Conservation (phyloP, 1,140 invertebrate species). For the Macrobrachium nipponense region DNA sequence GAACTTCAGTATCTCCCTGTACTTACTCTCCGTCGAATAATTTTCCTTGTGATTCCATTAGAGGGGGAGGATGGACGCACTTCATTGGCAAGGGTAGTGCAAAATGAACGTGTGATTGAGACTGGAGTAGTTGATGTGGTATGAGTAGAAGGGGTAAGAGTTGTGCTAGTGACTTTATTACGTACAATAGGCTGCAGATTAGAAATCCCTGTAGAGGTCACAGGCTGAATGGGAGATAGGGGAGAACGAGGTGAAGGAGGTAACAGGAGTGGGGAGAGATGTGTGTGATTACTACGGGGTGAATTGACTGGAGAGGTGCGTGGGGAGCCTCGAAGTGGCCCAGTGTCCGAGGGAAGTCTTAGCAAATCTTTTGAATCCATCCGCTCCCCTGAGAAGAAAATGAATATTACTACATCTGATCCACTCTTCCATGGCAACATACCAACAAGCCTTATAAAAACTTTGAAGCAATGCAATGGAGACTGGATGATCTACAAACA, state of each 20-base stretch:
- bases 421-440: too few relatives aligned
- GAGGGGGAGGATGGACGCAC: conserved; percentile 24
- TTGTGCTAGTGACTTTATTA: too few relatives aligned
- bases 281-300: conserved; percentile 46
- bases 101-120: conserved; percentile 40
- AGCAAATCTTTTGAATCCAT: conserved; percentile 45
- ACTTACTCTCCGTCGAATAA: conserved; percentile 46
- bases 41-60: neutral
- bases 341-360: conserved; percentile 34
- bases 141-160: neutral
- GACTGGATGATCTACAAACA: too few relatives aligned
- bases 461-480: too few relatives aligned
- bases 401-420: too few relatives aligned
- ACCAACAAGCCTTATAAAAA: too few relatives aligned
- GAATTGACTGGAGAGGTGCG: conserved; percentile 49
- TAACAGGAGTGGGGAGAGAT: conserved; percentile 50
- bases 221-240: conserved; percentile 35
- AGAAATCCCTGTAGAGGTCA: too few relatives aligned
- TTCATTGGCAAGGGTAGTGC: conserved; percentile 47
- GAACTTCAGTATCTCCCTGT: neutral
- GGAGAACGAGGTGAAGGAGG: conserved; percentile 51
- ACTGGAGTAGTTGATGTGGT: conserved; percentile 5
- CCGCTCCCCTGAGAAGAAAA: conserved; percentile 38
- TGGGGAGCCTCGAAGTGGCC: conserved; percentile 30
- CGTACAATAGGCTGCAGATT: too few relatives aligned